Percentiles rank a stretch among this genome's conserved stretches.
Evolutionary conservation across 1,140 invertebrate species (phyloP).

Genomic region (Neoseiulus cucumeris): DNA sequence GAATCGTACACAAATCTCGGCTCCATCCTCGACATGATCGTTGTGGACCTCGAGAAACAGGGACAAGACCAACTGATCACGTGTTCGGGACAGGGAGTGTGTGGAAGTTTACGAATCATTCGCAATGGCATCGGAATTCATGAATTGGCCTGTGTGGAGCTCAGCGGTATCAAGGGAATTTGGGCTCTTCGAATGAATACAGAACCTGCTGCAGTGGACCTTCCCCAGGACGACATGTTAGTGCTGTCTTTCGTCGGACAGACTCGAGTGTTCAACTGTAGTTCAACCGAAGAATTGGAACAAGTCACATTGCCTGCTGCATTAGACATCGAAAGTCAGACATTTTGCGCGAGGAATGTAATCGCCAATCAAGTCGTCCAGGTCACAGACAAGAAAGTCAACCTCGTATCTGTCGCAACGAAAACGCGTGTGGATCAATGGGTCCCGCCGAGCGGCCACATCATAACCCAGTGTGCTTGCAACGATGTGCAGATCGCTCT

Average conservation of each 20-base stretch:
- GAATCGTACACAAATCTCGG: constrained; percentile 92
- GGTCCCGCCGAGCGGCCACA: constrained; percentile 48
- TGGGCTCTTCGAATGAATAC: constrained; percentile 58
- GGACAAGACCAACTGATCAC: constrained; percentile 95
- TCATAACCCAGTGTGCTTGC: constrained; percentile 70
- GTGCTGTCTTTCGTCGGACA: constrained; percentile 85
- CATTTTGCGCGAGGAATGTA: constrained; percentile 80
- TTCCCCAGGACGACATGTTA: constrained; percentile 54
- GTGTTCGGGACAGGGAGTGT: constrained; percentile 89
- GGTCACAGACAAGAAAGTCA: constrained; percentile 50
- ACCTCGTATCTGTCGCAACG: constrained; percentile 42
- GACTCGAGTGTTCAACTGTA: constrained; percentile 37
- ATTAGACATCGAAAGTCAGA: constrained; percentile 73
- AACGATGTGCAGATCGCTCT: constrained; percentile 62
- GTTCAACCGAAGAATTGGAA: constrained; percentile 3
- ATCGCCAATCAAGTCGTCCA: constrained; percentile 47
- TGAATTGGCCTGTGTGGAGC: constrained; percentile 88
- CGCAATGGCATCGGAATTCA: constrained; percentile 93
- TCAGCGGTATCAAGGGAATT: constrained; percentile 90
- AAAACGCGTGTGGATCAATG: constrained; percentile 51
- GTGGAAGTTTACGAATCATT: constrained; percentile 88
- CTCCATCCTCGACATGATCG: constrained; percentile 92
- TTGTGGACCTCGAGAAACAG: constrained; percentile 65
- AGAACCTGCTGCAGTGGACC: background rate
- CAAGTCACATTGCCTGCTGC: background rate